These are phyloP conservation scores for Heliothis virescens DNA, from an alignment of 1,140 invertebrate species.

Conservation along the genomic window DNA sequence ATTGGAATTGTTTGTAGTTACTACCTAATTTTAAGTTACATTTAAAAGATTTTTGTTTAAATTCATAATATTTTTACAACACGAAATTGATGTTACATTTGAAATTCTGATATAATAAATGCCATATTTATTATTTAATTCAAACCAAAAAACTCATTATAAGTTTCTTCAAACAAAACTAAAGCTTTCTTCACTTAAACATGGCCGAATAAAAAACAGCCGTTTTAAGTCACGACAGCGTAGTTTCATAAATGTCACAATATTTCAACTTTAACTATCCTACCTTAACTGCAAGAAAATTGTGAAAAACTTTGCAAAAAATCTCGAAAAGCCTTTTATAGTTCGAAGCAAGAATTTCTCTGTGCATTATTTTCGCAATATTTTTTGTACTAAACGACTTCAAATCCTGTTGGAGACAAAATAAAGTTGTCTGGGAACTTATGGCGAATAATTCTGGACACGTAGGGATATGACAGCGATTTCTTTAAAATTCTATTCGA, in stretches of 20 bases:
- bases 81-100: no score
- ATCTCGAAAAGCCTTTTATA: background rate
- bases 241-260: background rate
- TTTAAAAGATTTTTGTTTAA: no score
- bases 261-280: background rate
- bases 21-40: no score
- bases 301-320: background rate
- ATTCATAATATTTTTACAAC: no score
- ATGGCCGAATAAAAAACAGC: background rate
- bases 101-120: no score
- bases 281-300: background rate
- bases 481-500: constrained; percentile 44
- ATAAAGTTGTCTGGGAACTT: constrained; percentile 32
- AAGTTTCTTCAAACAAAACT: no score
- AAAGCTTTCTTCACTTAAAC: background rate
- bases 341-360: background rate
- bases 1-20: no score
- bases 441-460: constrained; percentile 26
- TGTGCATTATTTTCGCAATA: background rate
- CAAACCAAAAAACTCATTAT: no score
- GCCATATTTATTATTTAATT: no score
- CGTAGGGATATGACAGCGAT: constrained; percentile 32
- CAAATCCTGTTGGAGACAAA: constrained; percentile 30
- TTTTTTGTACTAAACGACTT: constrained; percentile 24
- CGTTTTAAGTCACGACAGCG: constrained; percentile 2